phyloP scores from a whole-genome alignment of 2,888 invertebrate species.

The Apomyelois bistriatella region DNA sequence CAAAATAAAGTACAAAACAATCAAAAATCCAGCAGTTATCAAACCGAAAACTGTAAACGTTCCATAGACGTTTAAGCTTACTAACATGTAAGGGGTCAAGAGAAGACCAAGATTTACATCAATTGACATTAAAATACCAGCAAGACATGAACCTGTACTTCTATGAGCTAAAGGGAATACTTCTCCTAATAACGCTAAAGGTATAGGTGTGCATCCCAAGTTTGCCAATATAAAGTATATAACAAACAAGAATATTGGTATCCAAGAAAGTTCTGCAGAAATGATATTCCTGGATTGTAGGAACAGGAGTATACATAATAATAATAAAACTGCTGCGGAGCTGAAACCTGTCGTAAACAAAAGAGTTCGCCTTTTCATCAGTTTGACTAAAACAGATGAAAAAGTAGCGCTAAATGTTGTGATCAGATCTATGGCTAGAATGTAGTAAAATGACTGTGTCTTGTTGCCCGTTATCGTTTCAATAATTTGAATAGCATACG shows the following conservation, averaged over 20 bases:
- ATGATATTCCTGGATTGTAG: constrained; percentile 30
- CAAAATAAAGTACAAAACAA: constrained; percentile 30
- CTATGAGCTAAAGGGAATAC: constrained; percentile 42
- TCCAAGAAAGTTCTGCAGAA: constrained; percentile 26
- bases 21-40: constrained; percentile 27
- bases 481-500: constrained; percentile 40
- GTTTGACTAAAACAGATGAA: constrained; percentile 38
- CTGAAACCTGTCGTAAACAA: constrained; percentile 38
- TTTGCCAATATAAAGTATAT: constrained; percentile 42
- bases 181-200: constrained; percentile 42
- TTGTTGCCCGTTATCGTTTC: constrained; percentile 33
- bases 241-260: constrained; percentile 34
- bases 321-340: constrained; percentile 31
- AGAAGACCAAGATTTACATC: constrained; percentile 33
- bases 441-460: constrained; percentile 36
- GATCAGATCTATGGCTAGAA: constrained; percentile 39
- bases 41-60: constrained; percentile 49
- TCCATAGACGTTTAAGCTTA: constrained; percentile 41
- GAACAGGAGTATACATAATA: constrained; percentile 32
- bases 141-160: constrained; percentile 34
- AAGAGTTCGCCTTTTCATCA: constrained; percentile 39
- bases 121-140: constrained; percentile 36
- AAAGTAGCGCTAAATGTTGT: constrained; percentile 34
- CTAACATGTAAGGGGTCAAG: constrained; percentile 37
- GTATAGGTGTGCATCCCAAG: constrained; percentile 46